Conservation (phyloP, 2,888 invertebrate species). For the Amiota mariae region DNA sequence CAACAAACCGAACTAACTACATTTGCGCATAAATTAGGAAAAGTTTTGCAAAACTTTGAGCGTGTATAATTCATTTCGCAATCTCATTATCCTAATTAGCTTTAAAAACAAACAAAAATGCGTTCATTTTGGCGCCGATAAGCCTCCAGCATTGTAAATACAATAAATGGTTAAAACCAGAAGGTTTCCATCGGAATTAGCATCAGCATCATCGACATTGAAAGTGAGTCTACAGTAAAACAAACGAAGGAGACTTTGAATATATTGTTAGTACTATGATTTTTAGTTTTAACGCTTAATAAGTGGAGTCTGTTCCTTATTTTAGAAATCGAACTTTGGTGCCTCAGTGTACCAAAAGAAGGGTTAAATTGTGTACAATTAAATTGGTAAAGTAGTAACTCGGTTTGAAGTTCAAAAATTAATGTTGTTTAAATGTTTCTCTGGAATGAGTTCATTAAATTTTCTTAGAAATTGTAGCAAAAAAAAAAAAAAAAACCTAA, state of each 20-base stretch:
- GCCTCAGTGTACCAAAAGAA: not conserved
- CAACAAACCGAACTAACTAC: not conserved
- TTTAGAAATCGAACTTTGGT: no score
- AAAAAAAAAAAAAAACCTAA: no score
- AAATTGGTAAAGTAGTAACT: not conserved
- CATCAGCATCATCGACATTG: not conserved
- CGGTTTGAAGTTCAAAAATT: not conserved
- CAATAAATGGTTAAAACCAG: not conserved
- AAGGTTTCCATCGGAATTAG: not conserved
- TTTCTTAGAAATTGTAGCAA: no score
- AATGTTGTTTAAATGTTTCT: not conserved
- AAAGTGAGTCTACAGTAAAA: no score
- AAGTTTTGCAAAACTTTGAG: not conserved
- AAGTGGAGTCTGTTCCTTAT: not conserved
- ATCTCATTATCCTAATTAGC: slow-evolving; percentile 31
- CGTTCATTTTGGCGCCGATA: slow-evolving; percentile 14
- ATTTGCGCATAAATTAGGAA: slow-evolving; percentile 24
- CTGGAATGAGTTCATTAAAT: no score
- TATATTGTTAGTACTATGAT: slow-evolving; percentile 14
- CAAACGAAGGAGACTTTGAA: not conserved
- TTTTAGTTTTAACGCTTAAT: not conserved
- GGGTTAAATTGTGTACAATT: not conserved
- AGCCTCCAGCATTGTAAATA: slow-evolving; percentile 12
- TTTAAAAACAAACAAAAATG: slow-evolving; percentile 29
- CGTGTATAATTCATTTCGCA: slow-evolving; percentile 25